These are phyloP conservation scores for Tribolium castaneum DNA, from an alignment of 1,140 invertebrate genomes.

Conservation along the genomic window DNA sequence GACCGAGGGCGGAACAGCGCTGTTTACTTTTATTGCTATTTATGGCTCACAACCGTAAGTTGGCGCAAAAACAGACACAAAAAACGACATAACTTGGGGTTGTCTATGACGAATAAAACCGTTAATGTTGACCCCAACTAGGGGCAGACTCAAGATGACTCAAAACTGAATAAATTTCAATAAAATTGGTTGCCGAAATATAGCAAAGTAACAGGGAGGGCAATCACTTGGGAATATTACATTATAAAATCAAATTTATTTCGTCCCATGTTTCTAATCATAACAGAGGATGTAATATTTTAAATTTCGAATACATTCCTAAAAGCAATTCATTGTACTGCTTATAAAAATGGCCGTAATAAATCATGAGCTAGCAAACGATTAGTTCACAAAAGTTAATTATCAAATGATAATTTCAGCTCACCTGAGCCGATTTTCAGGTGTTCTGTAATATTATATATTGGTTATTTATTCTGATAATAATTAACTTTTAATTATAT, in stretches of 20 bases:
- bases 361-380: neutral
- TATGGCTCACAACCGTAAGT: neutral
- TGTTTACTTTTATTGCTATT: conserved; percentile 29
- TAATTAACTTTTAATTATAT: neutral
- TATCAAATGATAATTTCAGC: neutral
- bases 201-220: neutral
- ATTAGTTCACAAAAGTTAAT: neutral
- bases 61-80: neutral
- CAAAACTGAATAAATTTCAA: conserved; percentile 16
- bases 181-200: conserved; percentile 13
- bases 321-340: neutral
- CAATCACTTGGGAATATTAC: conserved; percentile 13
- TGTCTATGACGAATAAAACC: neutral
- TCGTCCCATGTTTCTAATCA: neutral
- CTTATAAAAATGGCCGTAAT: neutral
- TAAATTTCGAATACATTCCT: neutral
- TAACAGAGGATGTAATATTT: neutral
- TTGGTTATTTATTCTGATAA: neutral
- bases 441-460: neutral
- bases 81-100: neutral
- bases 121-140: conserved; percentile 3
- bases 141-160: conserved; percentile 7
- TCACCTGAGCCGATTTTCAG: neutral
- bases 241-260: conserved; percentile 28
- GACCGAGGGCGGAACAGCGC: neutral